Conservation (phyloP, 2,888 invertebrate genomes). For the Rotaria sp. region DNA sequence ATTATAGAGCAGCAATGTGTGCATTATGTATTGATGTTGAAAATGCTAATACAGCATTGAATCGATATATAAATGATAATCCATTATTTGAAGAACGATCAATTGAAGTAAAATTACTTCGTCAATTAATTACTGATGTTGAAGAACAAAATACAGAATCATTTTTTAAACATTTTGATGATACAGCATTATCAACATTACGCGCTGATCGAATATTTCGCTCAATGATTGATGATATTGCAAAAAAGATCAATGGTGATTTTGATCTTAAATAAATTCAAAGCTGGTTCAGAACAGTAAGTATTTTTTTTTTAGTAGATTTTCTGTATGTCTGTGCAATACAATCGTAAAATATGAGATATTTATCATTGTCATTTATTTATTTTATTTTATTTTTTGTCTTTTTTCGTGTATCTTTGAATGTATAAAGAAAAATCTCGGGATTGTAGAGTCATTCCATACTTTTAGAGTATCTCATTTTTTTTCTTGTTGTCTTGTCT, state of each 20-base stretch:
- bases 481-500: not conserved
- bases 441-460: not conserved
- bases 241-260: not conserved
- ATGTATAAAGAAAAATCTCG: not conserved
- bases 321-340: not conserved
- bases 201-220: not conserved
- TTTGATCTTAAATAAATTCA: constrained; percentile 8
- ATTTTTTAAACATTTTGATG: constrained; percentile 9
- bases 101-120: not conserved
- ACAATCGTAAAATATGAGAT: not conserved
- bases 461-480: not conserved
- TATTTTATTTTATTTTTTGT: not conserved
- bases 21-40: constrained; percentile 28
- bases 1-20: not conserved
- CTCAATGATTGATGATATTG: not conserved
- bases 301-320: not conserved
- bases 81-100: constrained; percentile 2
- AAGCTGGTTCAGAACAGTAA: not conserved
- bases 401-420: no score
- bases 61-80: not conserved
- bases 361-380: not conserved
- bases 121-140: not conserved
- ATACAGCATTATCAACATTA: not conserved
- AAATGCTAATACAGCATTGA: not conserved
- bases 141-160: constrained; percentile 4